phyloP scores from a whole-genome alignment of 2,888 invertebrate genomes.

The Ephialtes manifestator region DNA sequence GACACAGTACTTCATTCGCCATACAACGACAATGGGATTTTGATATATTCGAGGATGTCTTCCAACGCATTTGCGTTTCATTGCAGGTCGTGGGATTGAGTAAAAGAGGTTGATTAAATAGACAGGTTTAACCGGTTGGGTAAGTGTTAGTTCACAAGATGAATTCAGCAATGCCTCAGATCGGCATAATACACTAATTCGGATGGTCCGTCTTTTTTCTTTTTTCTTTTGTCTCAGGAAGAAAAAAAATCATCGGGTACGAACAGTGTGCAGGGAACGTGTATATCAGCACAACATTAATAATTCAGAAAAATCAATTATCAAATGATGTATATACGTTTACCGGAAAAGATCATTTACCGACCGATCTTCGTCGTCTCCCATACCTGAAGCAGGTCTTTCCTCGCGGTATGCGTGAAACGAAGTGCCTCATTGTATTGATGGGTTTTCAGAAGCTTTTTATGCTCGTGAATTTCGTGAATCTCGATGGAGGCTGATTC shows the following conservation, averaged over 20 bases:
- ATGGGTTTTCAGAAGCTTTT: constrained; percentile 70
- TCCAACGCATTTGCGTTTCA: constrained; percentile 54
- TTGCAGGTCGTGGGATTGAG: constrained; percentile 32
- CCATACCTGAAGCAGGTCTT: constrained; percentile 83
- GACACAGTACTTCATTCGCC: constrained; percentile 83
- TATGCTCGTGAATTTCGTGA: constrained; percentile 79
- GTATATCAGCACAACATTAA: constrained; percentile 55
- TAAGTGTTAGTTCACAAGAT: constrained; percentile 65
- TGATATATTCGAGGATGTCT: constrained; percentile 53
- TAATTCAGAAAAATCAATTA: constrained; percentile 39
- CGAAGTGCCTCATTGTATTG: constrained; percentile 76
- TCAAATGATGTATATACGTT: constrained; percentile 53
- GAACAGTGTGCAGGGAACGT: constrained; percentile 52
- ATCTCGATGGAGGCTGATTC: constrained; percentile 74
- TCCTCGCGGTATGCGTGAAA: constrained; percentile 79
- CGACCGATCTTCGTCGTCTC: constrained; percentile 73
- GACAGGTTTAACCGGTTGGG: constrained; percentile 19
- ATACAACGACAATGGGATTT: constrained; percentile 76
- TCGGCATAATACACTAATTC: constrained; percentile 34
- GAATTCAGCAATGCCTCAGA: constrained; percentile 36
- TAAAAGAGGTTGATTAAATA: constrained; percentile 17
- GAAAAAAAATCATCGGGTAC: constrained; percentile 47
- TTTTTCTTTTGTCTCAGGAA: constrained; percentile 44
- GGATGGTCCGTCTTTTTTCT: constrained; percentile 46
- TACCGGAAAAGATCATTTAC: constrained; percentile 69